A percentile compares a stretch with the other conserved stretches of the same genome.
phyloP scores from a whole-genome alignment of 2,888 invertebrate genomes.

The Lathronympha strigana region DNA sequence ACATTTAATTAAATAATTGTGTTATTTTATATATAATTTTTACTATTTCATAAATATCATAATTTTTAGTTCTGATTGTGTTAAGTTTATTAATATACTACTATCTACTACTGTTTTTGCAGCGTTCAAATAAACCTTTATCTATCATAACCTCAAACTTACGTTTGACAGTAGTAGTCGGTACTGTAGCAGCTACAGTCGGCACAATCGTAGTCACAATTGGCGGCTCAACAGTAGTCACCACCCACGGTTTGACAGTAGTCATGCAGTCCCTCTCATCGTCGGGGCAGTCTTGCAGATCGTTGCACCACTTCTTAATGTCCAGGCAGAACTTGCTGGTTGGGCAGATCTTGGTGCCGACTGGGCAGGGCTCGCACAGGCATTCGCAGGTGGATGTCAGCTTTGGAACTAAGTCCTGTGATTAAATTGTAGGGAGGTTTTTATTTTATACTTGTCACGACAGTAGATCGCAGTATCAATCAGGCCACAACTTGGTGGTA shows the following conservation, averaged over 20 bases:
- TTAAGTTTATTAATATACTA: too few species aligned
- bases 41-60: too few species aligned
- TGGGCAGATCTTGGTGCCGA: slow-evolving; percentile 87
- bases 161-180: slow-evolving; percentile 60
- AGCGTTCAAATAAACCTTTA: neutral
- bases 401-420: slow-evolving; percentile 82
- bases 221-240: slow-evolving; percentile 38
- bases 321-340: slow-evolving; percentile 90
- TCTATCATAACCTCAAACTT: slow-evolving; percentile 45
- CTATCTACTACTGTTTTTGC: too few species aligned
- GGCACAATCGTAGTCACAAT: slow-evolving; percentile 54
- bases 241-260: slow-evolving; percentile 49
- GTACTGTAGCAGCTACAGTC: slow-evolving; percentile 53
- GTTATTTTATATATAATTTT: too few species aligned
- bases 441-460: too few species aligned
- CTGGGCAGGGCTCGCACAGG: slow-evolving; percentile 88
- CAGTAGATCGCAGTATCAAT: too few species aligned
- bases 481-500: too few species aligned
- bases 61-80: too few species aligned
- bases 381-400: slow-evolving; percentile 88
- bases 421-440: neutral
- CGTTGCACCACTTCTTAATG: slow-evolving; percentile 90
- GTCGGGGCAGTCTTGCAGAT: slow-evolving; percentile 91
- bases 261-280: slow-evolving; percentile 88
- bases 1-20: too few species aligned